Conservation (phyloP, 2,113 vertebrate genomes). For the Onychostoma macrolepis region DNA sequence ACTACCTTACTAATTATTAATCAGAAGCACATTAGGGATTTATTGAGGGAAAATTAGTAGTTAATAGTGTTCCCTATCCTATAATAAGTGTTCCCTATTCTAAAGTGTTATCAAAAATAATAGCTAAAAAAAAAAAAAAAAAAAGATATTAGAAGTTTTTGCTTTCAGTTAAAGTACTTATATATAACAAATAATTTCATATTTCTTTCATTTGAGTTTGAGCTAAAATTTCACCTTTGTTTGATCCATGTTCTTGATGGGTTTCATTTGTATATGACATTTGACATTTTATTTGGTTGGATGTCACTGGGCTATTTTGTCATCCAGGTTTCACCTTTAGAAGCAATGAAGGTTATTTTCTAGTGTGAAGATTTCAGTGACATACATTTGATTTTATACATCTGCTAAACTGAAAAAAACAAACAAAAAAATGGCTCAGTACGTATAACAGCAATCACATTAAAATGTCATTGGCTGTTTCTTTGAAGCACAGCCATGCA, state of each 20-base stretch:
- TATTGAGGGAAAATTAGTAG: too few relatives aligned
- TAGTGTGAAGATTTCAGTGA: not conserved
- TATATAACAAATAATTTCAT: not conserved
- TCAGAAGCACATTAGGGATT: too few relatives aligned
- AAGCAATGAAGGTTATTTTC: not conserved
- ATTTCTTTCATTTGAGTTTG: not conserved
- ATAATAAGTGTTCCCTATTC: too few relatives aligned
- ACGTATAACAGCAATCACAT: not conserved
- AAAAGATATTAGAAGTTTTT: not conserved
- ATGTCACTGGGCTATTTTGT: not conserved
- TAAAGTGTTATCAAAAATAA: too few relatives aligned
- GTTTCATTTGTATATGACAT: not conserved
- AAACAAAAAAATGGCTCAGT: not conserved
- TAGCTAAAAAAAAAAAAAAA: too few relatives aligned
- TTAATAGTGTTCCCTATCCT: too few relatives aligned
- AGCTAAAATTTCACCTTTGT: not conserved
- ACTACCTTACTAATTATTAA: too few relatives aligned
- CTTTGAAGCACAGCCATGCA: not conserved
- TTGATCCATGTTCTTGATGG: not conserved
- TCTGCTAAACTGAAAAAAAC: not conserved
- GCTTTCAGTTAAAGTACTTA: not conserved
- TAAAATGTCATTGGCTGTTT: slow-evolving; percentile 11
- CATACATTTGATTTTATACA: not conserved
- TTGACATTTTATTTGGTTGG: not conserved
- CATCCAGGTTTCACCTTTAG: not conserved